Evolutionary conservation across 2,113 vertebrate genomes (phyloP).

Genomic region (Phalacrocorax aristotelis): DNA sequence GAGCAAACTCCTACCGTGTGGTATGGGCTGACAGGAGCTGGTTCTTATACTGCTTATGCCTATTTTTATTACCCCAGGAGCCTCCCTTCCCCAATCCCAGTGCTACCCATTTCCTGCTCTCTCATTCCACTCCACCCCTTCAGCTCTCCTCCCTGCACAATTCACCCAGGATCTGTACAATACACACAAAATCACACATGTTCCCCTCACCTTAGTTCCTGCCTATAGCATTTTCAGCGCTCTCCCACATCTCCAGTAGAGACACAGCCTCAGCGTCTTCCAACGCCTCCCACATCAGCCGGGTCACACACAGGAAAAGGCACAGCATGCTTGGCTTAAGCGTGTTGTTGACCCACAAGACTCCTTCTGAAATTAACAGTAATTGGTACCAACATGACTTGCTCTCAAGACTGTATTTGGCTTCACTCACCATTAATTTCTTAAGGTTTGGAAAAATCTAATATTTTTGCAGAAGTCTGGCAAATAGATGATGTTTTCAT

Average conservation of each 20-base stretch:
- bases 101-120: background rate
- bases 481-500: background rate
- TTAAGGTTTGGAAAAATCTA: background rate
- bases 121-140: background rate
- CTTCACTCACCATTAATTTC: background rate
- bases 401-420: background rate
- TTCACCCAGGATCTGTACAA: background rate
- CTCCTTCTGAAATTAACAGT: background rate
- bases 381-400: background rate
- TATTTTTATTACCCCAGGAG: background rate
- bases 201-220: background rate
- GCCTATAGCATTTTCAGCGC: background rate
- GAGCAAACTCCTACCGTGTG: background rate
- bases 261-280: background rate
- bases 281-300: background rate
- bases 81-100: background rate
- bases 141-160: background rate
- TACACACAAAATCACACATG: accelerated
- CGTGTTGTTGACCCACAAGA: background rate
- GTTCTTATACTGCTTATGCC: background rate
- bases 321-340: background rate
- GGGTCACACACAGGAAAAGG: background rate
- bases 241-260: background rate
- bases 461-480: background rate
- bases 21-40: background rate